These are phyloP conservation scores for Rhopilema esculentum DNA, from an alignment of 30 jellyfish, hydroid and myxozoan genomes.

Conservation along the genomic window DNA sequence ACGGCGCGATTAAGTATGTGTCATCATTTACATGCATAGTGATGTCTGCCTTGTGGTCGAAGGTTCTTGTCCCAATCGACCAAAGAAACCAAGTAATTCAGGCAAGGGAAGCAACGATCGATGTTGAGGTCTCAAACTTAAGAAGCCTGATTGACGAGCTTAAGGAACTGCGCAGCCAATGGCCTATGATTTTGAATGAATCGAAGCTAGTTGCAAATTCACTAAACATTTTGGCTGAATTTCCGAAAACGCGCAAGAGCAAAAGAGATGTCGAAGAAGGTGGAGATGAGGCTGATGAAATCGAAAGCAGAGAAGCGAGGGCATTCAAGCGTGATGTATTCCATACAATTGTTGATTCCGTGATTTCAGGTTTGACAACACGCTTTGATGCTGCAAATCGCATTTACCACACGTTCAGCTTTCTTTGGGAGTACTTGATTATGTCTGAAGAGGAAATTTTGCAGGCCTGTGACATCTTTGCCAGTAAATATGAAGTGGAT, in stretches of 20 bases:
- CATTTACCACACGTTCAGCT: too few species aligned
- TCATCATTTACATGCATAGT: constrained; percentile 14
- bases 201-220: constrained; percentile 23
- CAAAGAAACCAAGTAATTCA: constrained; percentile 33
- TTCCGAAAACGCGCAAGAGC: constrained; percentile 5
- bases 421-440: constrained; percentile 12
- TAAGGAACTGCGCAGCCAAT: constrained; percentile 33
- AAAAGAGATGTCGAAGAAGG: background rate
- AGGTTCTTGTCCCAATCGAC: constrained; percentile 16
- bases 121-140: constrained; percentile 30
- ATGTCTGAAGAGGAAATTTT: constrained; percentile 19
- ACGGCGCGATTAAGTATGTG: constrained; percentile 18
- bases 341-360: constrained; percentile 2
- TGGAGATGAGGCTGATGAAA: constrained; percentile 2
- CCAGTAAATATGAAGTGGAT: constrained; percentile 12
- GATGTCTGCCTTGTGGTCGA: constrained; percentile 10
- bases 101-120: constrained; percentile 35
- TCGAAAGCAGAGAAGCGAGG: constrained; percentile 3
- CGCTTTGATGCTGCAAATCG: too few species aligned
- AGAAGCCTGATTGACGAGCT: constrained; percentile 5
- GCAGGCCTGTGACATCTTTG: constrained; percentile 33
- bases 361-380: too few species aligned
- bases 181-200: constrained; percentile 19
- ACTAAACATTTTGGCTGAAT: background rate
- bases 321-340: constrained; percentile 75